Base-by-base conservation (phyloP, 2,113 vertebrate species). In the Numenius arquata region DNA sequence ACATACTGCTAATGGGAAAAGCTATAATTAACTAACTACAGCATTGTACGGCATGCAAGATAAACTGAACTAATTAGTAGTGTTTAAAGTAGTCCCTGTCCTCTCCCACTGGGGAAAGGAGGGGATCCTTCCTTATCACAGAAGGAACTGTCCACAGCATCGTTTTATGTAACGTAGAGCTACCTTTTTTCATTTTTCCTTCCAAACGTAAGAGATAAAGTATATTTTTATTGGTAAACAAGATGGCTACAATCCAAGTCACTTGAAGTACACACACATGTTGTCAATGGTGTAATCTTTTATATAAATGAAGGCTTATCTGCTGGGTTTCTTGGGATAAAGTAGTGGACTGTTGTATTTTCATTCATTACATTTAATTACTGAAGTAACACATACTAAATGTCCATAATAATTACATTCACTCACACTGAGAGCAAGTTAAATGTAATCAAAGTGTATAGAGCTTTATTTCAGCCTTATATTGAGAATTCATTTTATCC, bases 1-100 rank as follows among this genome's bases (percentile, higher is more conserved):
- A 93, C 96, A 20, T 71, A 80, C 63, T 43, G 95, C 96, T 98
- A 98, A 98, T 97, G 93, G 96, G 95, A 93, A 96, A 96, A 96
- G 93, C 97, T 97, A 83, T 98, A 98, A 98, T 98, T 98, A 98
- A 97, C 97, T 92, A 97, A 97, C 93, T 88, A 89, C 88, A 80
- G 86, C 90, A 96, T 82, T 95, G 91, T 88, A 41, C 93, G 12
- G 34, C 96, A 58, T 45, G 92, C 67, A 93, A 97, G 97, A 97
- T 96, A 98, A 98, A 98, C 97, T 96, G 96, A 83, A 94, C 94
- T 96, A 96, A 98, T 98, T 97, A 98, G 98, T 55, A 71, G 89
- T 93, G 88, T 97, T 98, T 97, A 97, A 98, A 95, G 96, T 92
- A 95, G 95, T 97, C 97, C 85, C 90, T 96, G 83, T 96, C 96